Base-by-base conservation (phyloP, 1,140 invertebrate species). In the Brachionus rotundiformis region DNA sequence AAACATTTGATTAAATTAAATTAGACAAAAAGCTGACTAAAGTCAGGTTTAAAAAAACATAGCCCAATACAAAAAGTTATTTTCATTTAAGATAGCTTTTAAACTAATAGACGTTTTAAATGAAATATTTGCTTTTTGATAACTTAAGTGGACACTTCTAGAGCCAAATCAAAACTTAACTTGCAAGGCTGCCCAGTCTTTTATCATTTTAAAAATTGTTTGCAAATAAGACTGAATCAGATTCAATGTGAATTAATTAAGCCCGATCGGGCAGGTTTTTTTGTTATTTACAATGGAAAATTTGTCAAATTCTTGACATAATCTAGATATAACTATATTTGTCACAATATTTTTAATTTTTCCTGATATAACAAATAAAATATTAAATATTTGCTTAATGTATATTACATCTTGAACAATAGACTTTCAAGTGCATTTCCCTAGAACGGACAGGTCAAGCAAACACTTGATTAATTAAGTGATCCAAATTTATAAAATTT, bases 391-490 rank as follows among this genome's bases (percentile, higher is more conserved):
- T 54, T 54, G 47, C 47, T 23, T 7, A 54, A 54, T 54, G 47
- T 54, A 19, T 54, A 19, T 19, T 54, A 54, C 16, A 54, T 54
- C 19, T 54, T 54, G 47, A 54, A 54, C 19, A 33, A 63, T 33
- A 68, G 36, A 68, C 31, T 31, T 68, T 68, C 63, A 68, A 68
- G 63, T 68, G 63, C 7, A 36, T 36, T 68, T 68, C 29, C 63
- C 19, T 54, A 54, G 8, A 54, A 54, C 23, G 47, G 16, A 19
- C 47, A 54, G 47, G 47, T 54, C 47, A 54, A 54, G 23, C 47
- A 54, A 54, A 54, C 47, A 54, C 47, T 54, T 54, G 47, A 54
- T 54, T 54, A 54, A 25, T 54, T 25, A 19, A 54, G 47, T 54
- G 47, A 19, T 54, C 47, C 47, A 33, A 68, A 16, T 39, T 68